These are phyloP conservation scores for Lethrus apterus DNA, from an alignment of 1,140 invertebrate genomes.

Conservation along the genomic window DNA sequence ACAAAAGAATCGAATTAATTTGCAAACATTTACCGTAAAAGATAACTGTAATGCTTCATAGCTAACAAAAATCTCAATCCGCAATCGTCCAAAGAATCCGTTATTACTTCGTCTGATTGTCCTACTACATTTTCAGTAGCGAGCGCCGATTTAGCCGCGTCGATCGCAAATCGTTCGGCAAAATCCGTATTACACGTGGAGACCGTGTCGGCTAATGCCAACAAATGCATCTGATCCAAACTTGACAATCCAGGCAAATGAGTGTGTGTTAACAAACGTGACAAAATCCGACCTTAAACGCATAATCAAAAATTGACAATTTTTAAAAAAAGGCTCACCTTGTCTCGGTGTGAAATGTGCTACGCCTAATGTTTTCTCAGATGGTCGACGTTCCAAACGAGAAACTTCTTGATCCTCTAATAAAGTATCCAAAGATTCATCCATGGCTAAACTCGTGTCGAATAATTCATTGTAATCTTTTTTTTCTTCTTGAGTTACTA, in stretches of 20 bases:
- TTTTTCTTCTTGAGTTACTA: conserved; percentile 36
- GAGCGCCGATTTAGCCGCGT: conserved; percentile 62
- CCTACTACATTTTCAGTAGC: conserved; percentile 61
- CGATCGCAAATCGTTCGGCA: conserved; percentile 73
- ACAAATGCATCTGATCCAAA: conserved; percentile 97
- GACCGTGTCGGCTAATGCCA: conserved; percentile 96
- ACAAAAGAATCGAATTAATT: not conserved
- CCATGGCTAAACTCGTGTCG: conserved; percentile 64
- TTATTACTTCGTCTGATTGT: conserved; percentile 54
- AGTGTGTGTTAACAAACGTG: conserved; percentile 87
- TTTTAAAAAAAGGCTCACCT: conserved; percentile 40
- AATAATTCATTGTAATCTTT: conserved; percentile 82
- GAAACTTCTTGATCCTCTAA: conserved; percentile 58
- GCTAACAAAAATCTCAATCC: conserved; percentile 92
- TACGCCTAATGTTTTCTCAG: conserved; percentile 43
- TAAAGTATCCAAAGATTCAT: conserved; percentile 76
- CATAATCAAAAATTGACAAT: conserved; percentile 3
- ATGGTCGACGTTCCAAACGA: conserved; percentile 46
- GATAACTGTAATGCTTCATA: conserved; percentile 96
- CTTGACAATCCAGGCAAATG: conserved; percentile 94
- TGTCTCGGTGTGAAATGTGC: conserved; percentile 79
- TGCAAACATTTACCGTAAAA: conserved; percentile 50
- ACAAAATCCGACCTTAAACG: conserved; percentile 62
- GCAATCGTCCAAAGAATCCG: conserved; percentile 93
- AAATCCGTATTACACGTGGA: conserved; percentile 86